phyloP scores from a whole-genome alignment of 2,797 vertebrate genomes.

The Florisuga fusca region DNA sequence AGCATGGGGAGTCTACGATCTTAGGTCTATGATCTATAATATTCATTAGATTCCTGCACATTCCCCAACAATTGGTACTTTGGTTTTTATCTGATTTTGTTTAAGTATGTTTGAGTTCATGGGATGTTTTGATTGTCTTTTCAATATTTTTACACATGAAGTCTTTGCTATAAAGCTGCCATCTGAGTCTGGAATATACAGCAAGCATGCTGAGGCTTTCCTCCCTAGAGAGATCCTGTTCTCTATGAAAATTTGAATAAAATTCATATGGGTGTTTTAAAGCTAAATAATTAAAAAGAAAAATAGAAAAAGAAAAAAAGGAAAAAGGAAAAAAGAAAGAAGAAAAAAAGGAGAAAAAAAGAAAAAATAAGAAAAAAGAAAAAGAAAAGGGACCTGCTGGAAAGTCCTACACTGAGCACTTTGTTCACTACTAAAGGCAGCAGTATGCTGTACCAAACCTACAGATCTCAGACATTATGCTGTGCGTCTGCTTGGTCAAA shows the following conservation, averaged over 20 bases:
- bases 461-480: not conserved
- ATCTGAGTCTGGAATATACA: constrained; percentile 41
- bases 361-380: no score
- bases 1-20: not conserved
- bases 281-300: not conserved
- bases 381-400: not conserved
- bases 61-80: constrained; percentile 16
- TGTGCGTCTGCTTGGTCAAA: not conserved
- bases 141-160: constrained; percentile 38
- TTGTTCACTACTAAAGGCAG: not conserved
- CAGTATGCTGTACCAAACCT: not conserved
- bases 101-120: constrained; percentile 22
- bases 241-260: constrained; percentile 26
- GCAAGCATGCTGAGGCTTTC: not conserved
- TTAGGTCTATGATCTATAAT: constrained; percentile 8
- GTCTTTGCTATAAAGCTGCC: constrained; percentile 35
- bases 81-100: constrained; percentile 47
- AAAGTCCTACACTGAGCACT: not conserved
- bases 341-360: not conserved
- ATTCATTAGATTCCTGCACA: not conserved
- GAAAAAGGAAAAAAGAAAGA: not conserved
- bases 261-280: constrained; percentile 19
- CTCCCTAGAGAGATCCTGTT: constrained; percentile 7
- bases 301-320: not conserved
- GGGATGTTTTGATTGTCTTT: constrained; percentile 44